Conservation (phyloP, 1,140 invertebrate genomes). For the Drosophila malerkotliana region DNA sequence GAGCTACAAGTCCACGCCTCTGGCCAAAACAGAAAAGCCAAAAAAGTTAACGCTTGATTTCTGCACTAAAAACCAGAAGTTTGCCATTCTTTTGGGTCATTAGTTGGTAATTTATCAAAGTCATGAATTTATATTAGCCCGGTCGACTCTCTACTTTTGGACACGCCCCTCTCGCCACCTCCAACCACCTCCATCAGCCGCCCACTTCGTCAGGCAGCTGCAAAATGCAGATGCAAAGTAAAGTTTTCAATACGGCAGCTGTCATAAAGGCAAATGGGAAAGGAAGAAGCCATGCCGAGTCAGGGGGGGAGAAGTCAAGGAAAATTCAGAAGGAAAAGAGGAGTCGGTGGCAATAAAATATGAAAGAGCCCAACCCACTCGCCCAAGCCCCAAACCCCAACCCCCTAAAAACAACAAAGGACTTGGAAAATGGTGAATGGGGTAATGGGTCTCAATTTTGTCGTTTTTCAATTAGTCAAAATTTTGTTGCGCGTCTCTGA, state of each 20-base stretch:
- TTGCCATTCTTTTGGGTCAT: conserved; percentile 73
- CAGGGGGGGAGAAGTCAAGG: neutral
- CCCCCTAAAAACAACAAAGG: neutral
- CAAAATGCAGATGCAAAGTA: conserved; percentile 62
- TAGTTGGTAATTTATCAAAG: conserved; percentile 81
- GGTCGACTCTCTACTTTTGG: neutral
- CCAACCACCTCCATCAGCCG: neutral
- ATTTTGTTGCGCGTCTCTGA: conserved; percentile 45
- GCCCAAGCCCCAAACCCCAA: neutral
- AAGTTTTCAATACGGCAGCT: conserved; percentile 56
- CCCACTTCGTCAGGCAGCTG: conserved; percentile 24
- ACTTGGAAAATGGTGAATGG: neutral
- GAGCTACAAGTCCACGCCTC: neutral
- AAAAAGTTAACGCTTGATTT: conserved; percentile 60
- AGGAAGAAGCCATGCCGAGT: conserved; percentile 15
- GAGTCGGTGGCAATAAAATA: conserved; percentile 22
- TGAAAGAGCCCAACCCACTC: conserved; percentile 3
- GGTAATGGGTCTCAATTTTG: conserved; percentile 22
- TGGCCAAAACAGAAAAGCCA: neutral
- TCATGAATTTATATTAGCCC: conserved; percentile 68
- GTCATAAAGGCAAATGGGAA: conserved; percentile 63
- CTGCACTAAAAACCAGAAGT: conserved; percentile 73
- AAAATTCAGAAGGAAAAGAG: neutral
- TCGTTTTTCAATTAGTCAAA: conserved; percentile 53
- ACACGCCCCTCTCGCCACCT: neutral